Percentiles rank a stretch among this genome's conserved stretches.
Evolutionary conservation across 1,140 invertebrate genomes (phyloP).

Genomic region (Acarapis woodi): DNA sequence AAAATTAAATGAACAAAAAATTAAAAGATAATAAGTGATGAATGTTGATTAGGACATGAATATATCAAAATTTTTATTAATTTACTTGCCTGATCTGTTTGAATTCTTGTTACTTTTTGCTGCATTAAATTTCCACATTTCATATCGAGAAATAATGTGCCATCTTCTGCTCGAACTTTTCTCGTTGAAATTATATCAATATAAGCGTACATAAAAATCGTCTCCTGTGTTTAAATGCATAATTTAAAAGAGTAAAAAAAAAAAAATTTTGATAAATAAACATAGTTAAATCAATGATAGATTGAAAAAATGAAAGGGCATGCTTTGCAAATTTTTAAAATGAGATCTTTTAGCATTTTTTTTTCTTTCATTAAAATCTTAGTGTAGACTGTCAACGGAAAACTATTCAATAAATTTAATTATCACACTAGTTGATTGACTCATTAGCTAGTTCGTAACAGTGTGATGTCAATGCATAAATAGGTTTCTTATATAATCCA

Average conservation of each 20-base stretch:
- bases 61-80: background rate
- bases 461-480: no score
- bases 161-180: conserved; percentile 68
- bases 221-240: conserved; percentile 46
- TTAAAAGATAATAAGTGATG: conserved; percentile 2
- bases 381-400: no score
- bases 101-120: conserved; percentile 71
- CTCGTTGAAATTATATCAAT: conserved; percentile 80
- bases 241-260: conserved; percentile 11
- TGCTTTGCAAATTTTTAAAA: background rate
- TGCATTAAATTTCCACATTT: conserved; percentile 87
- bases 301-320: background rate
- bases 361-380: background rate
- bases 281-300: no score
- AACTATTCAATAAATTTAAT: no score
- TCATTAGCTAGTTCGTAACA: no score
- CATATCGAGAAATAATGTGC: conserved; percentile 75
- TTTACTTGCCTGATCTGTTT: conserved; percentile 59
- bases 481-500: no score
- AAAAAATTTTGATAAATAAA: conserved; percentile 4
- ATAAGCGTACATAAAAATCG: conserved; percentile 62
- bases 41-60: background rate
- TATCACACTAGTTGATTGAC: no score
- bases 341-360: background rate
- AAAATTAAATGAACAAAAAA: conserved; percentile 12